Percentiles rank a stretch among this genome's conserved stretches.
Conservation (phyloP, 2,888 invertebrate genomes). For the Troilus luridus region DNA sequence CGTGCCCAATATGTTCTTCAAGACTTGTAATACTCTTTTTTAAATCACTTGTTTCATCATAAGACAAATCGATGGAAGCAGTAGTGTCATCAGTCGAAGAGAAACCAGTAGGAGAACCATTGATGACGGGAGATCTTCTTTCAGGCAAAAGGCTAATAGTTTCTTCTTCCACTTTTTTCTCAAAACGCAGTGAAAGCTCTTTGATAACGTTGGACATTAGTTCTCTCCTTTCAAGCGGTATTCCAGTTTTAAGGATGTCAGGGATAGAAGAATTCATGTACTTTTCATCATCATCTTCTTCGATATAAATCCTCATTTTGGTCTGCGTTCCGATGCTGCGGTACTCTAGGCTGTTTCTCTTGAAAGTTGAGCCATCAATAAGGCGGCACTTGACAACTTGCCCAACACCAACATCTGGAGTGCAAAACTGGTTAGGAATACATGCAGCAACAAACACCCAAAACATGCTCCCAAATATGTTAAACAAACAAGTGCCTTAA, state of each 20-base stretch:
- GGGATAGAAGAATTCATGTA: slow-evolving; percentile 22
- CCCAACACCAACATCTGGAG: slow-evolving; percentile 58
- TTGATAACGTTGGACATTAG: slow-evolving; percentile 50
- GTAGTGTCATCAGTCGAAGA: slow-evolving; percentile 58
- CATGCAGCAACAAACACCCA: slow-evolving; percentile 56
- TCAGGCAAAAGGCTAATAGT: slow-evolving; percentile 38
- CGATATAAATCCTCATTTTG: slow-evolving; percentile 56
- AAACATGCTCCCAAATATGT: slow-evolving; percentile 48
- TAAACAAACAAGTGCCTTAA: slow-evolving; percentile 48
- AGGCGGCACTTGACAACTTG: slow-evolving; percentile 54
- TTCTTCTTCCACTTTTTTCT: slow-evolving; percentile 53
- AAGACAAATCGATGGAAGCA: slow-evolving; percentile 41
- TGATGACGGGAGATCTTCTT: background rate
- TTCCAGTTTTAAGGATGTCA: slow-evolving; percentile 50
- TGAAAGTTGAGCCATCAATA: slow-evolving; percentile 28
- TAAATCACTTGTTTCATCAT: slow-evolving; percentile 25
- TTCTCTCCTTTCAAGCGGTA: slow-evolving; percentile 18
- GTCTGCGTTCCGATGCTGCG: slow-evolving; percentile 59
- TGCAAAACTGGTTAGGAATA: slow-evolving; percentile 57
- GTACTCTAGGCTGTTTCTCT: background rate
- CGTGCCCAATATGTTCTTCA: slow-evolving; percentile 54
- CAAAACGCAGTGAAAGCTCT: slow-evolving; percentile 55
- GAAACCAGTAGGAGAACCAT: slow-evolving; percentile 53
- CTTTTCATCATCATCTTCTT: slow-evolving; percentile 51
- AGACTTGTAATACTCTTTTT: slow-evolving; percentile 44